Conservation (phyloP, 2,113 vertebrate genomes). For the Brachypodius melanocephalos region DNA sequence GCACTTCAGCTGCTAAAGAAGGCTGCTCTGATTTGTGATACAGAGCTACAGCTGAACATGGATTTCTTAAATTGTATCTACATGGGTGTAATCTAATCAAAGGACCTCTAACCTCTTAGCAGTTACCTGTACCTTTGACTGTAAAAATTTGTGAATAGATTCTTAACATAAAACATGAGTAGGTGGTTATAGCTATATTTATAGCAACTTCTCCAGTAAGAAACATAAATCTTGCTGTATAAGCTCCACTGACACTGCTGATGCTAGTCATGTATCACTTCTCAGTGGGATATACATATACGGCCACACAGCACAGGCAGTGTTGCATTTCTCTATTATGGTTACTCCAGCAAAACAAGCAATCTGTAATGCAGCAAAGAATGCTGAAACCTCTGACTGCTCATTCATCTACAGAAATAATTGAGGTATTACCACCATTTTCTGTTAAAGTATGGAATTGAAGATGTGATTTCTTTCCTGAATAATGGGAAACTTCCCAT, state of each 20-base stretch:
- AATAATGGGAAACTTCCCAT: background rate
- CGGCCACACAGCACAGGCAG: background rate
- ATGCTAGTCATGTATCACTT: background rate
- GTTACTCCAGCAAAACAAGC: constrained; percentile 2
- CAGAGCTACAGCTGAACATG: background rate
- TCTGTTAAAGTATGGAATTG: background rate
- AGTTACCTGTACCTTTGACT: background rate
- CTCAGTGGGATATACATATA: background rate
- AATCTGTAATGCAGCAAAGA: background rate
- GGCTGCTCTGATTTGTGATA: background rate
- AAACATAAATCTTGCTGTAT: background rate
- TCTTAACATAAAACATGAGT: background rate
- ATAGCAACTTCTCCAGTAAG: background rate
- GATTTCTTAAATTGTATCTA: background rate
- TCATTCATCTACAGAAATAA: background rate
- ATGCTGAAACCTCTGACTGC: background rate
- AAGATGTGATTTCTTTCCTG: background rate
- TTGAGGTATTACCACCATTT: background rate
- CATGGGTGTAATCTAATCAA: background rate
- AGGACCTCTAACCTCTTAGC: background rate
- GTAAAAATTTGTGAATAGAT: background rate
- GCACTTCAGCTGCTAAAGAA: background rate
- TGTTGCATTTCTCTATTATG: background rate
- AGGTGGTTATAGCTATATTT: background rate
- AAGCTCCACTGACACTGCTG: constrained; percentile 12